A percentile compares a stretch with the other conserved stretches of the same genome.
Conservation (phyloP, 2,113 vertebrate genomes). For the Sander vitreus region DNA sequence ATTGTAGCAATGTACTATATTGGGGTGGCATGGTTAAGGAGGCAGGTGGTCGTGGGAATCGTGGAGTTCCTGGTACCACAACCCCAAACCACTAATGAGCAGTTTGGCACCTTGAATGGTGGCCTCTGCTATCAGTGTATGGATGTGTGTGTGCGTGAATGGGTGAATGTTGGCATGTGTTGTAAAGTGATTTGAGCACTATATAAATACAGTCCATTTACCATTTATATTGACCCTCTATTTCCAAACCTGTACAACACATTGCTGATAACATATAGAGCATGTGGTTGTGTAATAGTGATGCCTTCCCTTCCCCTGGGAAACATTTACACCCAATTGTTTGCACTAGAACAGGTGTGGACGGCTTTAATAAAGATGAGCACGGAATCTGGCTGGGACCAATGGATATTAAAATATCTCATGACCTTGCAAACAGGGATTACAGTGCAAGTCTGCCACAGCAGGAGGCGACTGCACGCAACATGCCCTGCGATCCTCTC, state of each 20-base stretch:
- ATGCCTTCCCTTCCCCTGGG: conserved; percentile 25
- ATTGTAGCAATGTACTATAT: too few species aligned
- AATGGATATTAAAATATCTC: conserved; percentile 71
- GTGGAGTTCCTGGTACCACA: too few species aligned
- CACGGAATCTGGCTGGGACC: conserved; percentile 60
- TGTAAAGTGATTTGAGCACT: too few species aligned
- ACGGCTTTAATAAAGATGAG: conserved; percentile 67
- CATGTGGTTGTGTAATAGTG: conserved; percentile 28
- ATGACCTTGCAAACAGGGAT: conserved; percentile 75
- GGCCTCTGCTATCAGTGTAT: too few species aligned
- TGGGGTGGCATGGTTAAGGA: too few species aligned
- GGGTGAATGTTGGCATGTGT: too few species aligned
- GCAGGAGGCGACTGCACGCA: conserved; percentile 52
- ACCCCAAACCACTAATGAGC: too few species aligned
- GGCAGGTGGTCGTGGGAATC: too few species aligned
- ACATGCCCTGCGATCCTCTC: conserved; percentile 38
- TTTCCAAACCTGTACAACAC: neutral
- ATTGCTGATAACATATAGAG: neutral
- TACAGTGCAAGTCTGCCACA: conserved; percentile 66
- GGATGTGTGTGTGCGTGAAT: too few species aligned
- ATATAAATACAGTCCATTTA: too few species aligned
- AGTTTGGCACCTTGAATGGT: too few species aligned
- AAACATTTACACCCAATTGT: conserved; percentile 48
- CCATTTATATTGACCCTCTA: too few species aligned
- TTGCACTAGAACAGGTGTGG: conserved; percentile 75